Percentiles rank a stretch among this genome's conserved stretches.
phyloP scores from a whole-genome alignment of 2,797 vertebrate genomes.

The Paratrypauchen microcephalus region DNA sequence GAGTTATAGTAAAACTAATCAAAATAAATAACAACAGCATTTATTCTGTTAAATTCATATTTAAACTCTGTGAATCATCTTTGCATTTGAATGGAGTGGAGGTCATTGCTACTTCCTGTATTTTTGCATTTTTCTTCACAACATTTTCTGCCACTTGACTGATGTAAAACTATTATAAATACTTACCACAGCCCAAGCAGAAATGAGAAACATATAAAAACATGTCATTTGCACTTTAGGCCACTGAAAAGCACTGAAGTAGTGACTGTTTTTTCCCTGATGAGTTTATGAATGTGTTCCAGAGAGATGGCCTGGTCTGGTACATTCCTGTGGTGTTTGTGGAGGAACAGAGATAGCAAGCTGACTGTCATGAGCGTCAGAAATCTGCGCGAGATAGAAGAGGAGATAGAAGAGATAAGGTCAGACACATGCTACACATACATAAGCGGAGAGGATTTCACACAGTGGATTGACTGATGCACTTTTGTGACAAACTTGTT shows the following conservation, averaged over 20 bases:
- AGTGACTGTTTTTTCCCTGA: slow-evolving; percentile 6
- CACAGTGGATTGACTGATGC: neutral
- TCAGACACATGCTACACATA: slow-evolving; percentile 21
- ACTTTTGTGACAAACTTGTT: too few relatives aligned
- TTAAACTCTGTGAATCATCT: too few relatives aligned
- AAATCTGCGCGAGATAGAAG: slow-evolving; percentile 19
- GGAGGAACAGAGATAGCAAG: slow-evolving; percentile 25
- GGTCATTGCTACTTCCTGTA: too few relatives aligned
- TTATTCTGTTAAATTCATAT: too few relatives aligned
- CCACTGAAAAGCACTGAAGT: slow-evolving; percentile 12
- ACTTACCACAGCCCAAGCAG: too few relatives aligned
- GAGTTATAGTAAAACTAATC: too few relatives aligned
- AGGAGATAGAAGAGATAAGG: slow-evolving; percentile 10
- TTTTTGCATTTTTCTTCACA: too few relatives aligned
- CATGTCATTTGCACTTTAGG: neutral
- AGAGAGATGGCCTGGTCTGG: slow-evolving; percentile 36
- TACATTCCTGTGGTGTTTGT: slow-evolving; percentile 71
- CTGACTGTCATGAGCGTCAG: slow-evolving; percentile 37
- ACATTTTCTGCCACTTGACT: too few relatives aligned
- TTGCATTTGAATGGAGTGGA: too few relatives aligned
- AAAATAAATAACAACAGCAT: too few relatives aligned
- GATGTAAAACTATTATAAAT: too few relatives aligned
- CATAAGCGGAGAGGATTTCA: slow-evolving; percentile 7
- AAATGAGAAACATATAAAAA: too few relatives aligned
- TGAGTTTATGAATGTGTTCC: slow-evolving; percentile 46